These are phyloP conservation scores for Phylloscopus trochiloides DNA, from an alignment of 2,113 vertebrate genomes.

Conservation along the genomic window DNA sequence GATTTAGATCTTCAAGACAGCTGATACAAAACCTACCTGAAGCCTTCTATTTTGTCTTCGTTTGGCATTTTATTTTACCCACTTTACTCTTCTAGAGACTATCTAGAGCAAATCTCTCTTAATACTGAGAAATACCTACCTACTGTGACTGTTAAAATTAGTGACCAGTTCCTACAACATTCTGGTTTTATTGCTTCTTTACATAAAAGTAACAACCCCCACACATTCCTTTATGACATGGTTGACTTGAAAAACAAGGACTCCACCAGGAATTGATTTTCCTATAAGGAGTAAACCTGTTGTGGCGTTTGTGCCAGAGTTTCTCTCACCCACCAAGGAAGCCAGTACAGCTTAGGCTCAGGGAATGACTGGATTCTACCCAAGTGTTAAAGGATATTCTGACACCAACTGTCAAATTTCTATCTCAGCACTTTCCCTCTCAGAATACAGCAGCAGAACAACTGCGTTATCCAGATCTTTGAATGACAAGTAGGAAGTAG, in stretches of 20 bases:
- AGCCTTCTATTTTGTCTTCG: not conserved
- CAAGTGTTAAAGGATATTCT: not conserved
- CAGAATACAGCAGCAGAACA: not conserved
- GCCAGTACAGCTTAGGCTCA: not conserved
- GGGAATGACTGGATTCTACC: not conserved
- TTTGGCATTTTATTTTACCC: not conserved
- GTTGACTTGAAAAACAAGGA: not conserved
- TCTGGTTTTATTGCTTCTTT: not conserved
- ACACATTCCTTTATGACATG: not conserved
- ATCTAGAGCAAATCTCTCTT: not conserved
- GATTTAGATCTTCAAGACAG: not conserved
- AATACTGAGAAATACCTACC: not conserved
- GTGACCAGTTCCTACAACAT: not conserved
- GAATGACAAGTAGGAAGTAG: not conserved
- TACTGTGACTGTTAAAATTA: not conserved
- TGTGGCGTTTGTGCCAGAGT: not conserved
- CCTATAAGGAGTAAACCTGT: not conserved
- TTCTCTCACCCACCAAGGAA: not conserved
- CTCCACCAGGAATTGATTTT: not conserved
- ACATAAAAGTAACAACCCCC: not conserved
- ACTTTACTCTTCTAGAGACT: not conserved
- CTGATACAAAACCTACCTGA: not conserved
- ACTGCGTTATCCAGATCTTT: not conserved
- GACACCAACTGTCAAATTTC: not conserved
- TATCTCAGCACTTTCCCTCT: rapidly evolving